Conservation (phyloP, 1,140 invertebrate species). For the Tetramorium simillimum region DNA sequence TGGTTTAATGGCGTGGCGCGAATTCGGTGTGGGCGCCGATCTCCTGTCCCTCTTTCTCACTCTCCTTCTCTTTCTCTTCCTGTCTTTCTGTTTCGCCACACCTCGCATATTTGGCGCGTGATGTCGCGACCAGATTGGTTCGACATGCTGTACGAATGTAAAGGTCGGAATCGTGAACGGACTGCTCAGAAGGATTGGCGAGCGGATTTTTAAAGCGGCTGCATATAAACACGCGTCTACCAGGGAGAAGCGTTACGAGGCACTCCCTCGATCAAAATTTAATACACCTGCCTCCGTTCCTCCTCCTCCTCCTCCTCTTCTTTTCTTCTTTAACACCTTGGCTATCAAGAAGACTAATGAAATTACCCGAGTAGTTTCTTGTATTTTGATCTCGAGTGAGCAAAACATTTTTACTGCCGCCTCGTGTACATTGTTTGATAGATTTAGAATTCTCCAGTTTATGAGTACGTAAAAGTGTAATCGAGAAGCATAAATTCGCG, state of each 20-base stretch:
- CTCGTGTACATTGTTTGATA: neutral
- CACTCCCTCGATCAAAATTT: conserved; percentile 50
- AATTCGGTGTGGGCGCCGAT: conserved; percentile 81
- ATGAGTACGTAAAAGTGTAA: neutral
- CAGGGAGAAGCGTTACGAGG: conserved; percentile 43
- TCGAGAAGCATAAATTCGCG: neutral
- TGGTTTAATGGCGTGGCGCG: conserved; percentile 72
- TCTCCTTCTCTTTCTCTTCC: conserved; percentile 9
- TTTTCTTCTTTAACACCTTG: conserved; percentile 1
- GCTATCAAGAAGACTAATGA: neutral
- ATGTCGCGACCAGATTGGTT: conserved; percentile 81
- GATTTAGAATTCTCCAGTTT: neutral
- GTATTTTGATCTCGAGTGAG: neutral
- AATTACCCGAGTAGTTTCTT: conserved; percentile 7
- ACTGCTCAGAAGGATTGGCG: conserved; percentile 65
- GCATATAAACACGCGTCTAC: conserved; percentile 25
- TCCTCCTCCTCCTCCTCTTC: neutral
- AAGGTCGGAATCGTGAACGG: conserved; percentile 75
- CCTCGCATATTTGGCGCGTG: conserved; percentile 84
- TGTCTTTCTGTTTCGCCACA: conserved; percentile 76
- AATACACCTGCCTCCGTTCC: conserved; percentile 4
- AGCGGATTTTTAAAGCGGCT: conserved; percentile 67
- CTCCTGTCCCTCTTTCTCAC: conserved; percentile 3
- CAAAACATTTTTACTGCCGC: neutral
- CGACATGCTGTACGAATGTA: conserved; percentile 76